Percentiles rank a stretch among this genome's conserved stretches.
Evolutionary conservation across 30 jellyfish, hydroid and myxozoan genomes (phyloP).

Genomic region (Rhopilema esculentum): DNA sequence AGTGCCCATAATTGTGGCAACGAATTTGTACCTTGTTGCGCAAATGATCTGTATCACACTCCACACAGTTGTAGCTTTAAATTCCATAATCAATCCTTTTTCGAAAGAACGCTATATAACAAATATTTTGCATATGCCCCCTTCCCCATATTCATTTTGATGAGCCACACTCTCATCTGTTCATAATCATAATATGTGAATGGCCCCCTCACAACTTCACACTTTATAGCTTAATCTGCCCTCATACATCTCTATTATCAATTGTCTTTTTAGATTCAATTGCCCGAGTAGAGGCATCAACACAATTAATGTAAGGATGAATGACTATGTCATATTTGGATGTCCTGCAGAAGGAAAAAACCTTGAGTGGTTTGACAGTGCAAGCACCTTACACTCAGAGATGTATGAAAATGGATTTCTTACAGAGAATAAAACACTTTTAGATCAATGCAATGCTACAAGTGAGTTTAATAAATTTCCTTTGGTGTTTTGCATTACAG

Average conservation of each 20-base stretch:
- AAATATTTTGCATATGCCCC: too few species aligned
- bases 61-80: too few species aligned
- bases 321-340: conserved; percentile 40
- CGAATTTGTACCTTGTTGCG: too few species aligned
- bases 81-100: too few species aligned
- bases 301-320: conserved; percentile 41
- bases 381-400: not conserved
- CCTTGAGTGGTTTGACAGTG: conserved; percentile 14
- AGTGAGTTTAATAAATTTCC: not conserved
- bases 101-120: too few species aligned
- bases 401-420: conserved; percentile 27
- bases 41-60: too few species aligned
- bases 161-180: too few species aligned
- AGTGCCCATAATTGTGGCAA: too few species aligned
- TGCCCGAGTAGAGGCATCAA: conserved; percentile 58
- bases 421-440: not conserved
- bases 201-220: not conserved
- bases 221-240: not conserved
- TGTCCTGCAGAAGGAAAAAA: conserved; percentile 45
- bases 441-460: conserved; percentile 15
- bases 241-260: not conserved
- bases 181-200: too few species aligned
- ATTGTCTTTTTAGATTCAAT: conserved; percentile 31
- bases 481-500: not conserved
- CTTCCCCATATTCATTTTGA: too few species aligned